These are phyloP conservation scores for Poeciliopsis turneri DNA, from an alignment of 2,797 vertebrate genomes.

Conservation along the genomic window DNA sequence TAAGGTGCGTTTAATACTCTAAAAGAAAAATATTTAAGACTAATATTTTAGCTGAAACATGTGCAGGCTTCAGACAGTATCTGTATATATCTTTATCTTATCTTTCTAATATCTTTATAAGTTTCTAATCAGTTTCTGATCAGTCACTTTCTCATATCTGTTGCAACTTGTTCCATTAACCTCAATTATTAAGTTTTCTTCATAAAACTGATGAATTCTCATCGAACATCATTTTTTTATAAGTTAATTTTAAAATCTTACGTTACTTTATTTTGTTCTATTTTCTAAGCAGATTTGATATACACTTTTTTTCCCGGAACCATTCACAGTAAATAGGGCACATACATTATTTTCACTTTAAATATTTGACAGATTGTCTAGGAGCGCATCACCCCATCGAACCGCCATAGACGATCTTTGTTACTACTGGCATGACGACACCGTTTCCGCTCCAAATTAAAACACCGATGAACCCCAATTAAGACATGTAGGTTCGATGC, in stretches of 20 bases:
- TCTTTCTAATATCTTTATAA: too few species aligned
- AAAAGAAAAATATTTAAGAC: too few species aligned
- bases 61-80: too few species aligned
- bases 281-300: not conserved
- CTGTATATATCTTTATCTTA: too few species aligned
- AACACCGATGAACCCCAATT: not conserved
- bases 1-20: not conserved
- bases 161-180: not conserved
- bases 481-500: conserved; percentile 38
- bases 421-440: not conserved
- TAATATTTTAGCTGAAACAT: too few species aligned
- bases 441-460: fast-evolving
- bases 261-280: not conserved
- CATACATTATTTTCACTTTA: not conserved
- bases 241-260: not conserved
- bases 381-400: not conserved
- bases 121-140: not conserved
- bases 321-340: too few species aligned
- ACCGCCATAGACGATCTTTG: conserved; percentile 8
- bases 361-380: not conserved
- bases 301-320: not conserved
- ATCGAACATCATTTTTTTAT: not conserved
- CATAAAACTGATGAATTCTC: not conserved
- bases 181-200: not conserved
- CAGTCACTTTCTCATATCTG: not conserved